Base-by-base conservation (phyloP, 2,113 vertebrate species). In the Rhinopomastus cyanomelas region DNA sequence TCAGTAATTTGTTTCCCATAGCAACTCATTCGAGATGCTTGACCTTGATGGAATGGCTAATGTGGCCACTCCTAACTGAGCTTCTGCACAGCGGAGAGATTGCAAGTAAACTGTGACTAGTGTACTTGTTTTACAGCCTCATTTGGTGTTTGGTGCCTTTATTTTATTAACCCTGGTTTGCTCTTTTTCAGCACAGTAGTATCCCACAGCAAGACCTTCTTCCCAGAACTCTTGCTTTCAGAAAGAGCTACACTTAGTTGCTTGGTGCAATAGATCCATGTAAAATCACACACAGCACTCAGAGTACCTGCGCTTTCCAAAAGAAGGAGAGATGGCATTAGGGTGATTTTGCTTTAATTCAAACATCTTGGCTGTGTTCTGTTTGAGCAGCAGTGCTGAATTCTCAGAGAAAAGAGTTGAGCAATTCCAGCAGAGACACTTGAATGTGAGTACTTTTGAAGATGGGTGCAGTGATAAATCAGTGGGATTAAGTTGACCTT, bases 1-100 rank as follows among this genome's bases (percentile, higher is more conserved):
- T 77, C 79, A 16, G 90, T 95, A 95, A 96, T 96, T 97, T 96
- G 95, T 96, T 96, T 95, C 96, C 94, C 93, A 88, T 92, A 72
- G 95, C 96, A 97, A 96, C 96, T 94, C 85, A 82, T 94, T 88
- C 3, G 11, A 85, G 83, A 96, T 94, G 76, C 88, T 81, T 94
- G 88, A 95, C 94, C 96, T 93, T 95, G 94, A 92, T 89, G 89
- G 90, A 93, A 94, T 92, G 71, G 84, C 46, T 95, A 87, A 96
- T 69, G 85, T 16, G 32, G 74, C 89, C 79, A 55, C 74, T 91
- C 82, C 91, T 93, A 85, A 66, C 20, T 49, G 73, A 3, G 80
- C 56, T 92, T 75, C 84, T 34, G 59, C 10, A 25, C 52, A 0
- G 0, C 2, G 0, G 69, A 76, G 51, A 81, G 74, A 56, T 3